Conservation (phyloP, 2,113 vertebrate genomes). For the Oryzias celebensis region DNA sequence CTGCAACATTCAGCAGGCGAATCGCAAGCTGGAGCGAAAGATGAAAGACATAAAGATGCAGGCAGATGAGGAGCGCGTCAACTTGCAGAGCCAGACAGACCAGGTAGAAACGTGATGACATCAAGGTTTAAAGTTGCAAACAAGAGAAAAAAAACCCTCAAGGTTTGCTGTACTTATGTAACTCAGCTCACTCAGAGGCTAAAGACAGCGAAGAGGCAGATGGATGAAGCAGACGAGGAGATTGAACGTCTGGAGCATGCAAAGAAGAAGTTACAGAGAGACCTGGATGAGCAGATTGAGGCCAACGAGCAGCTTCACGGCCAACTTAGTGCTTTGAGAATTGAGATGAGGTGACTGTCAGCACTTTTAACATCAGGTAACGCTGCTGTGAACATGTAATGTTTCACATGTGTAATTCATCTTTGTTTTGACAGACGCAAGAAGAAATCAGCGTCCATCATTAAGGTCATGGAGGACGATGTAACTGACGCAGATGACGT, state of each 20-base stretch:
- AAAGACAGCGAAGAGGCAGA: constrained; percentile 93
- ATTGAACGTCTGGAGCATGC: constrained; percentile 90
- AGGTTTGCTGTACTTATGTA: constrained; percentile 11
- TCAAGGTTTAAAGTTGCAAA: not conserved
- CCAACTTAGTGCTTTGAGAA: constrained; percentile 82
- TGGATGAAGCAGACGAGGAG: constrained; percentile 95
- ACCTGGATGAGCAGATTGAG: constrained; percentile 92
- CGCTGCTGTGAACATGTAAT: not conserved
- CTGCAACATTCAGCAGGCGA: constrained; percentile 85
- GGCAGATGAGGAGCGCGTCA: constrained; percentile 88
- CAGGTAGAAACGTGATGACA: constrained; percentile 70
- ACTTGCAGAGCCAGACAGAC: constrained; percentile 89
- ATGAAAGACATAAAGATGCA: constrained; percentile 94
- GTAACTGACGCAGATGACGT: constrained; percentile 49
- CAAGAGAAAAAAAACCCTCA: not conserved
- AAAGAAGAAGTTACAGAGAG: constrained; percentile 93
- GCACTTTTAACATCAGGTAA: not conserved
- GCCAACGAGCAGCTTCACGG: constrained; percentile 87
- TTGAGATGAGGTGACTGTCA: constrained; percentile 83
- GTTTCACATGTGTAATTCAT: not conserved
- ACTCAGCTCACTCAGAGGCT: constrained; percentile 89
- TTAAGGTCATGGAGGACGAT: constrained; percentile 51
- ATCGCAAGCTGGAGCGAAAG: constrained; percentile 92
- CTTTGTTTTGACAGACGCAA: constrained; percentile 56
- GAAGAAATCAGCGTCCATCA: constrained; percentile 57